These are phyloP conservation scores for Chironex yamaguchii DNA, from an alignment of 30 jellyfish, hydroid and myxozoan species.

Conservation along the genomic window DNA sequence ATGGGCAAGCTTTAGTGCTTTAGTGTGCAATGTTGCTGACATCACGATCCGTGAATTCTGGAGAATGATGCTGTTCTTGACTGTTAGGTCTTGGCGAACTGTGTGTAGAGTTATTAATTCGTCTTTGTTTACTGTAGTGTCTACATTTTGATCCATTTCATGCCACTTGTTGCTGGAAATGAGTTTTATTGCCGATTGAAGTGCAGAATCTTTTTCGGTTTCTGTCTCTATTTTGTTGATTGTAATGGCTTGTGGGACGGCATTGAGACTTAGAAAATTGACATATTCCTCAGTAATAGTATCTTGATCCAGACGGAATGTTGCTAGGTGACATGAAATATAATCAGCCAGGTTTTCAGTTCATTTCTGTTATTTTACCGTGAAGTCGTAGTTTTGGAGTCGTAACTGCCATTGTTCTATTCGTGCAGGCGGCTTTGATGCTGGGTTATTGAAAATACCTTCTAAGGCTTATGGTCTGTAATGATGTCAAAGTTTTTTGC, in stretches of 20 bases:
- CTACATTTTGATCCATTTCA: not conserved
- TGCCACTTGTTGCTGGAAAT: not conserved
- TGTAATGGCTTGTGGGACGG: slow-evolving; percentile 61
- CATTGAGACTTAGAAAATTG: slow-evolving; percentile 3
- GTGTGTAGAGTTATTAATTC: not conserved
- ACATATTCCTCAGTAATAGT: slow-evolving; percentile 38
- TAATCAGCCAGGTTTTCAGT: slow-evolving; percentile 10
- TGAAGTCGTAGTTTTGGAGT: slow-evolving; percentile 49
- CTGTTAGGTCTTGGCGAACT: not conserved
- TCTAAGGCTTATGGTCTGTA: slow-evolving; percentile 15
- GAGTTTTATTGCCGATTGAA: not conserved
- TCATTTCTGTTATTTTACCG: slow-evolving; percentile 31
- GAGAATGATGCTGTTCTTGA: not conserved
- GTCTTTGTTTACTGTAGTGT: not conserved
- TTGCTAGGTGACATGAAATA: slow-evolving; percentile 34
- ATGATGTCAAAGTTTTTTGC: too few species aligned
- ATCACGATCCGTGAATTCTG: slow-evolving; percentile 1
- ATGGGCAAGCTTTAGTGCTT: slow-evolving; percentile 27
- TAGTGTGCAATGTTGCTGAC: not conserved
- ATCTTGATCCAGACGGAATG: slow-evolving; percentile 46
- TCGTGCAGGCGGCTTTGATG: slow-evolving; percentile 61
- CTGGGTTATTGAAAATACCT: slow-evolving; percentile 26
- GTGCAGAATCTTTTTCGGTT: not conserved
- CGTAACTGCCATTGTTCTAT: slow-evolving; percentile 44
- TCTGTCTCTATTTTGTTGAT: not conserved